These are phyloP conservation scores for Abrostola tripartita DNA, from an alignment of 2,888 invertebrate species.

Conservation along the genomic window DNA sequence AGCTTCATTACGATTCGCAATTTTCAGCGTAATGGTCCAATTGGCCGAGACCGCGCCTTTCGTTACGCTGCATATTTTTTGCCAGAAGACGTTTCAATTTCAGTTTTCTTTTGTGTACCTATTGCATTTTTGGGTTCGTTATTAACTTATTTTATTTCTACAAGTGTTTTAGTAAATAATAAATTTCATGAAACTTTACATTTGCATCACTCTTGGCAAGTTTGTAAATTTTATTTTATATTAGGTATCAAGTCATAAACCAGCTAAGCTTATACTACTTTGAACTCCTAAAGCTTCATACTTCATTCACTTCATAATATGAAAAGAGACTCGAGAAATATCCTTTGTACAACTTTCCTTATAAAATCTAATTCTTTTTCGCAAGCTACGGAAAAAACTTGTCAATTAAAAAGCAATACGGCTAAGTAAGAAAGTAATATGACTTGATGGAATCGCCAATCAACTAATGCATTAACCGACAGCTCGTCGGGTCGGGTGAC, in stretches of 20 bases:
- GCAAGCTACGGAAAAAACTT: slow-evolving; percentile 25
- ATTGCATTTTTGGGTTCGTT: too few species aligned
- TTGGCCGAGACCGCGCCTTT: slow-evolving; percentile 32
- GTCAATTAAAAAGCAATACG: slow-evolving; percentile 54
- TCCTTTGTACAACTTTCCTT: too few species aligned
- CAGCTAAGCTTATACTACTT: too few species aligned
- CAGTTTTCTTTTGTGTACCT: not conserved
- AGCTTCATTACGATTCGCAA: slow-evolving; percentile 40
- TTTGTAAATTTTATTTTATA: too few species aligned
- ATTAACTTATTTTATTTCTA: too few species aligned
- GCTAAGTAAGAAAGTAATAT: slow-evolving; percentile 52
- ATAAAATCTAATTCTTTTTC: slow-evolving; percentile 28
- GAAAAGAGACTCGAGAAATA: not conserved
- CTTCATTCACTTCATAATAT: not conserved
- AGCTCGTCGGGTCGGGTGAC: slow-evolving; percentile 44
- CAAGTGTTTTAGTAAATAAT: too few species aligned
- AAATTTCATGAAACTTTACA: too few species aligned
- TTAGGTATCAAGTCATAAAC: too few species aligned
- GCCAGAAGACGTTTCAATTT: not conserved
- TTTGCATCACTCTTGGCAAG: too few species aligned
- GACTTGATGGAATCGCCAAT: slow-evolving; percentile 50
- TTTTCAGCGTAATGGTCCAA: slow-evolving; percentile 32
- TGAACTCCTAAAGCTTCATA: not conserved
- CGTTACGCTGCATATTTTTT: slow-evolving; percentile 14
- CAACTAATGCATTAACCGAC: slow-evolving; percentile 56